Base-by-base conservation (phyloP, 2,113 vertebrate genomes). In the Myiozetetes cayanensis region DNA sequence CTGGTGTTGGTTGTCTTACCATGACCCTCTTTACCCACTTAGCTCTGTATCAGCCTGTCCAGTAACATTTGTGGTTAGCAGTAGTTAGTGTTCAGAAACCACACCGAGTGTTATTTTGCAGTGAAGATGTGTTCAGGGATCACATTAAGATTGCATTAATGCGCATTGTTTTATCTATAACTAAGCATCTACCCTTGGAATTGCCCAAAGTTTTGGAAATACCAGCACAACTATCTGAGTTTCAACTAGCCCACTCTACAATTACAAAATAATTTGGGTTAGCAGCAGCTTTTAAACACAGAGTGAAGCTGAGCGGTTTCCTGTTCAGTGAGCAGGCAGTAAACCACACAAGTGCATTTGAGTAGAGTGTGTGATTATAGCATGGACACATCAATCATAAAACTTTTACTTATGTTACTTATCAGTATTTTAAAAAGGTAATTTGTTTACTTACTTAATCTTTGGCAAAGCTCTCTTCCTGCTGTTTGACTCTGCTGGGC, bases 381-480 rank as follows among this genome's bases (percentile, higher is more conserved):
- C 24, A n/a, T 23, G 65, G 49, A 33, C 16, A 35, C 11, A 81
- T 81, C 23, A 77, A 43, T 65, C 81, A 73, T 52, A 74, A 77
- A 74, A n/a, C 8, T 77, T 86, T 35, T 76, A 83, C 59, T 93
- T 25, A n/a, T 62, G 47, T 89, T 87, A 76, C 33, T 89, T 91
- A 82, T 66, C 12, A 79, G 9, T 53, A 49, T 19, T 88, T 95
- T 92, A 68, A 92, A 90, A 90, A 94, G 91, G 30, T 59, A 87
- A 46, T 86, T 92, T 81, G 85, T 70, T 93, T 94, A 95, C 97
- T 97, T 93, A 97, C 96, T 95, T 97, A 53, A 94, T 97, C 96
- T 96, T 97, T 33, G n/a, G 93, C 88, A 97, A 90, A 87, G 66
- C 21, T 79, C 56, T 62, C 89, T 91, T 97, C 91, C 93, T 92